Percentiles rank a stretch among this genome's conserved stretches.
phyloP scores from a whole-genome alignment of 1,140 invertebrate species.

The Zaprionus ghesquierei region DNA sequence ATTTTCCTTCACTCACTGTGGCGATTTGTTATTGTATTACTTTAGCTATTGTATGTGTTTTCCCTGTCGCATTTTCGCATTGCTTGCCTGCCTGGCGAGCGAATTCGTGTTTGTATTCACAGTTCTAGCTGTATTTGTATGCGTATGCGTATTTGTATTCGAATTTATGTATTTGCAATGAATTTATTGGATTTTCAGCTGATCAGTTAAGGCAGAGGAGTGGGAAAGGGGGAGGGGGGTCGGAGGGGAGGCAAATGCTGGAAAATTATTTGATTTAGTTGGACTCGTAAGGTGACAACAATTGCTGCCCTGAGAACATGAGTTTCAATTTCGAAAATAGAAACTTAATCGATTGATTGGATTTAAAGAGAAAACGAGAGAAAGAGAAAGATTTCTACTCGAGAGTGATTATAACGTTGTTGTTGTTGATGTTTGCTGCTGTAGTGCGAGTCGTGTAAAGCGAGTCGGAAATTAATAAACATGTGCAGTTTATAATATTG shows the following conservation, averaged over 20 bases:
- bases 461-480: not conserved
- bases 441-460: too few species aligned
- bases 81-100: conserved; percentile 5
- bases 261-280: conserved; percentile 15
- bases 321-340: not conserved
- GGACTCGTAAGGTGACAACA: not conserved
- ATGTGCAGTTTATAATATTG: not conserved
- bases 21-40: conserved; percentile 54
- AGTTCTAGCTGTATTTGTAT: not conserved
- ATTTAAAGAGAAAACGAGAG: not conserved
- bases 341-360: not conserved
- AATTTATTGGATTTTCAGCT: conserved; percentile 39
- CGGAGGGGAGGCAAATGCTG: not conserved
- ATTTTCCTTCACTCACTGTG: conserved; percentile 33
- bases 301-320: not conserved
- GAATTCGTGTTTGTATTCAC: not conserved
- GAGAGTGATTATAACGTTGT: not conserved
- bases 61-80: conserved; percentile 11
- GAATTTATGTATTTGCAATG: conserved; percentile 31
- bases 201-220: too few species aligned
- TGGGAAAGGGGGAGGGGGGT: not conserved
- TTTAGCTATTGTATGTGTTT: conserved; percentile 37
- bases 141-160: conserved; percentile 9
- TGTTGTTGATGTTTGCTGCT: not conserved
- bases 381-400: not conserved